These are phyloP conservation scores for Oryctolagus cuniculus DNA, from an alignment of 2,113 vertebrate species.

Conservation along the genomic window DNA sequence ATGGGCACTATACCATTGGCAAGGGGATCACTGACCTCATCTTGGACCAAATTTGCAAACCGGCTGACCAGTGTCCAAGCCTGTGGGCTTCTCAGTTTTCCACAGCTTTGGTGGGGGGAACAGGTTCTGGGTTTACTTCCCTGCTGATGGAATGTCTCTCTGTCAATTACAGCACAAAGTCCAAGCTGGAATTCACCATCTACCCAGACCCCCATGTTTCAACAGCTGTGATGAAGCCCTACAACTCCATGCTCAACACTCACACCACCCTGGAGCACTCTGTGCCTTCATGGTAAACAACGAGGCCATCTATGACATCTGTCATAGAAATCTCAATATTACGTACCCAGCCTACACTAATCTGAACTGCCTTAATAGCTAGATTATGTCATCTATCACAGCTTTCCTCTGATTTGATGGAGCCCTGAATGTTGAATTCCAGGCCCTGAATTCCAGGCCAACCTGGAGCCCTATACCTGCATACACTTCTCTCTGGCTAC, in stretches of 20 bases:
- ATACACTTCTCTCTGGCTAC: neutral
- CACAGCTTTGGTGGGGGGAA: conserved; percentile 82
- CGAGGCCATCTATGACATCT: too few relatives aligned
- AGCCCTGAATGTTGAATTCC: conserved; percentile 88
- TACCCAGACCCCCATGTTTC: too few relatives aligned
- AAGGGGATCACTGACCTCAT: neutral
- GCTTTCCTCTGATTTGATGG: conserved; percentile 88
- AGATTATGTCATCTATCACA: conserved; percentile 60
- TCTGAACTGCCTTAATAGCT: neutral
- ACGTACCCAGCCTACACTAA: conserved; percentile 16
- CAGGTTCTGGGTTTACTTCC: conserved; percentile 82
- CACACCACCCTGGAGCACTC: too few relatives aligned
- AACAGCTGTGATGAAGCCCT: too few relatives aligned
- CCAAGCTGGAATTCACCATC: neutral
- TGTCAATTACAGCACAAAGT: conserved; percentile 82
- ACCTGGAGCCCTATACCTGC: neutral
- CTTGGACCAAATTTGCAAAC: neutral
- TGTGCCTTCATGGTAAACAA: too few relatives aligned
- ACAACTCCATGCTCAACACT: too few relatives aligned
- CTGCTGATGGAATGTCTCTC: conserved; percentile 86
- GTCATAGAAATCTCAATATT: conserved; percentile 78
- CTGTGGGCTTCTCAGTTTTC: conserved; percentile 86
- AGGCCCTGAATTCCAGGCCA: neutral
- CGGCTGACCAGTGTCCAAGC: conserved; percentile 85
- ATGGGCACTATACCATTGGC: too few relatives aligned